Evolutionary conservation across 2,888 invertebrate genomes (phyloP), one percentile per base, ranked within the genome.

Genomic region (Stramonita haemastoma): DNA sequence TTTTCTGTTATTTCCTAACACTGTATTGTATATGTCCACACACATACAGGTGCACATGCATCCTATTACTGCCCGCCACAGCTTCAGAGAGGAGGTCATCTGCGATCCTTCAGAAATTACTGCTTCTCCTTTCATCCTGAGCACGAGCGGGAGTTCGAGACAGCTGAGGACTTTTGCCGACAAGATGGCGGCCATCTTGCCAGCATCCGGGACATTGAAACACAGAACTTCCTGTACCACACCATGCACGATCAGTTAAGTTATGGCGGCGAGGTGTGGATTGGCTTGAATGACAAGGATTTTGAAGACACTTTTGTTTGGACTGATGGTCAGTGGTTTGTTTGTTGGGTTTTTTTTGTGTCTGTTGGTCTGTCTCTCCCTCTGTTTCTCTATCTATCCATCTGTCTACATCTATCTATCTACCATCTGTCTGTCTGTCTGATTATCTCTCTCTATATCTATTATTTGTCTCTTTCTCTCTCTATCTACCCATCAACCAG

Each of bases 241-340:
- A 32, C 56, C 0, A n/a, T 84, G 6, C 11, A 22, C 11, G 6
- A 56, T 34, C 56, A 84, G 13, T n/a, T 84, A 6, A 26, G 26
- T 15, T 56, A 57, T 11, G 26, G 56, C 29, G 84, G 17, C 26
- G 56, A 29, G 26, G 19, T 90, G 32, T 90, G 87, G 87, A 90
- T 90, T 46, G 90, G 90, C 5, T 84, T 90, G 29, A 85, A 46
- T 11, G 90, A 88, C 73, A 22, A n/a, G n/a, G 57, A 34, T 8
- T 70, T 22, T 34, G 90, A 90, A 66, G 85, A 60, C 36, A 34
- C 66, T 1, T 90, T 73, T 22, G 85, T 85, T 2, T 90, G 90
- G 90, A 87, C 34, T 26, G 90, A 90, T 57, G 86, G 86, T 57
- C 32, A 56, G 84, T 79, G 79, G 1, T 79, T 32, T 13, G 32